These are phyloP conservation scores for Habrosyne pyritoides DNA, from an alignment of 2,888 invertebrate species.

Conservation along the genomic window DNA sequence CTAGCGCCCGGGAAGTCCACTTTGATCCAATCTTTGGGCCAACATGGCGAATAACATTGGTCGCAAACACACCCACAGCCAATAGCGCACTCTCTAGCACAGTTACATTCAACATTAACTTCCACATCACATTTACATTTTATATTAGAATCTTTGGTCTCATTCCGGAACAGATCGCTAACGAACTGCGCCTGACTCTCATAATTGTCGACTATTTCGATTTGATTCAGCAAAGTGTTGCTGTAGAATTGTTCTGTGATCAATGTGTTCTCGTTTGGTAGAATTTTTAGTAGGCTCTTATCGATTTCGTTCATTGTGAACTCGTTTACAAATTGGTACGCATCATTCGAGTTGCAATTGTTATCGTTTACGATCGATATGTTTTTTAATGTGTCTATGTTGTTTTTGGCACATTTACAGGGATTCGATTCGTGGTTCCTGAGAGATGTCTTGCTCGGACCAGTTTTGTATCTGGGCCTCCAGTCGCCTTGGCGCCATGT, in stretches of 20 bases:
- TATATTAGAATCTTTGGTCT: slow-evolving; percentile 16
- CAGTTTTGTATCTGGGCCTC: slow-evolving; percentile 71
- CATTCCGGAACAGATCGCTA: slow-evolving; percentile 59
- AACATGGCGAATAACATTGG: slow-evolving; percentile 86
- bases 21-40: slow-evolving; percentile 95
- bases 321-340: too few relatives aligned
- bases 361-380: not conserved
- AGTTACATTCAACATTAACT: too few relatives aligned
- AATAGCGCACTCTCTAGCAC: slow-evolving; percentile 46
- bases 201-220: slow-evolving; percentile 57
- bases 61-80: slow-evolving; percentile 75
- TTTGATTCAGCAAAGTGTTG: slow-evolving; percentile 52
- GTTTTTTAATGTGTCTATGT: not conserved
- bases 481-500: slow-evolving; percentile 93
- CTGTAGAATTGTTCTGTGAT: slow-evolving; percentile 70
- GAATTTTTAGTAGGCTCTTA: slow-evolving; percentile 31
- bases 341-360: slow-evolving; percentile 18
- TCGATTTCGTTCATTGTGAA: slow-evolving; percentile 11
- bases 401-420: slow-evolving; percentile 46
- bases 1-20: slow-evolving; percentile 90
- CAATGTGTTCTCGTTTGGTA: slow-evolving; percentile 58
- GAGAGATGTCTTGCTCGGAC: slow-evolving; percentile 58
- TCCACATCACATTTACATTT: slow-evolving; percentile 13
- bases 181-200: slow-evolving; percentile 72
- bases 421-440: slow-evolving; percentile 43